A percentile compares a stretch with the other conserved stretches of the same genome.
Conservation (phyloP, 2,888 invertebrate species). For the Cataglyphis cursor region DNA sequence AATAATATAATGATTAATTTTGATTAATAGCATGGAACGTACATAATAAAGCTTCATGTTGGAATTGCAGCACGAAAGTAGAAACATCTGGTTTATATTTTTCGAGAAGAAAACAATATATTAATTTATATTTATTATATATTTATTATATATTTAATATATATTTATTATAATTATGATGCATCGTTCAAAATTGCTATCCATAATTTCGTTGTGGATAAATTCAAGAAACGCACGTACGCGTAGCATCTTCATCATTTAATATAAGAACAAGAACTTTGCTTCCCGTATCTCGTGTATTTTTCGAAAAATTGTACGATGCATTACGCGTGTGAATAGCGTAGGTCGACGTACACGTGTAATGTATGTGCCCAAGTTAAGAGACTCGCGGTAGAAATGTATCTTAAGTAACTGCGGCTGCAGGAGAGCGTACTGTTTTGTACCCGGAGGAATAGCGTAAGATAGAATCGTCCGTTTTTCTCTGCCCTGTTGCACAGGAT, state of each 20-base stretch:
- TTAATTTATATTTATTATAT: too few relatives aligned
- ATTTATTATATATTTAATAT: too few relatives aligned
- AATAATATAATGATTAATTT: background rate
- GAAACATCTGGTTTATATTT: background rate
- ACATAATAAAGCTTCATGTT: background rate
- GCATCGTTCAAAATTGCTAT: conserved; percentile 19
- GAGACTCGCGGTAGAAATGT: conserved; percentile 65
- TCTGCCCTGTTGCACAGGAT: conserved; percentile 58
- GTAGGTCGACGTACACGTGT: conserved; percentile 18
- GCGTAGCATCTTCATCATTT: background rate
- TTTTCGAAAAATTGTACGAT: conserved; percentile 53
- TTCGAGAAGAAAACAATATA: background rate
- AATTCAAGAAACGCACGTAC: conserved; percentile 13
- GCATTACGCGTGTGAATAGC: conserved; percentile 60
- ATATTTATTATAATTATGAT: conserved; percentile 23
- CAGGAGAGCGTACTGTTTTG: conserved; percentile 49
- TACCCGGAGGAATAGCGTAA: conserved; percentile 59
- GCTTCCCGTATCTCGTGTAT: conserved; percentile 49
- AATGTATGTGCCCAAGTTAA: conserved; percentile 56
- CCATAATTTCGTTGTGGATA: conserved; percentile 4
- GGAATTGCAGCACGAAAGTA: conserved; percentile 1
- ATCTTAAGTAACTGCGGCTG: conserved; percentile 69
- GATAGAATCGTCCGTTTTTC: conserved; percentile 63
- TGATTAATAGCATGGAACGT: background rate
- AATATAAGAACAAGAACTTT: conserved; percentile 23